These are phyloP conservation scores for Hemiscyllium ocellatum DNA, from an alignment of 2,113 vertebrate genomes.

Conservation along the genomic window DNA sequence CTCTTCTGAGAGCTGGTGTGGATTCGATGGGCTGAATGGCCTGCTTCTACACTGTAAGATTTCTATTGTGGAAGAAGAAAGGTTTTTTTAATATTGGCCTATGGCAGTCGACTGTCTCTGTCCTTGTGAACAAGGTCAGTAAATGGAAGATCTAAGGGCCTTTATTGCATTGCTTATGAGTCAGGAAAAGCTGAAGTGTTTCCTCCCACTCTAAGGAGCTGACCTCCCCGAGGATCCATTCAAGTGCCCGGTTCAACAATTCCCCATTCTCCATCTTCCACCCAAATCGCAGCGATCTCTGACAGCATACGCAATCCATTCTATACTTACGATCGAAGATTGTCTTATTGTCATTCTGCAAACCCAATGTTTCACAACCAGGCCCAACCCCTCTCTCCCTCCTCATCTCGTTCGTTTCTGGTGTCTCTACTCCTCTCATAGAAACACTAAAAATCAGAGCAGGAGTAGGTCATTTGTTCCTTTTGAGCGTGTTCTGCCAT, in stretches of 20 bases:
- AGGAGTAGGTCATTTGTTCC: too few relatives aligned
- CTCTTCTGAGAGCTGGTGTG: background rate
- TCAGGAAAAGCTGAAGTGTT: background rate
- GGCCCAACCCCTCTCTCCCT: background rate
- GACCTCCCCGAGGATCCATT: background rate
- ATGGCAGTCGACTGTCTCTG: background rate
- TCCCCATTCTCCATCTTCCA: background rate
- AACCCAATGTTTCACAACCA: background rate
- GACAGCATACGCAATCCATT: background rate
- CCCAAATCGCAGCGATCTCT: background rate
- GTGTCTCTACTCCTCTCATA: too few relatives aligned
- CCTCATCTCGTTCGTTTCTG: too few relatives aligned
- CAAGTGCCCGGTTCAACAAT: background rate
- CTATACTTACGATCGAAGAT: background rate
- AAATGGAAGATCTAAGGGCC: background rate
- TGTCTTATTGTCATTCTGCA: background rate
- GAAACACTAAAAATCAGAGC: too few relatives aligned
- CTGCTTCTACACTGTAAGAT: too few relatives aligned
- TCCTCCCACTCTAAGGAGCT: background rate
- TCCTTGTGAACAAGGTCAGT: background rate
- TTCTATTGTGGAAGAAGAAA: background rate
- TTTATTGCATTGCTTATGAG: background rate
- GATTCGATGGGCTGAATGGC: too few relatives aligned
- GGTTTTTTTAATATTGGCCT: background rate
- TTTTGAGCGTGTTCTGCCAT: too few relatives aligned